phyloP scores from a whole-genome alignment of 2,113 vertebrate genomes.

The Caracal caracal region DNA sequence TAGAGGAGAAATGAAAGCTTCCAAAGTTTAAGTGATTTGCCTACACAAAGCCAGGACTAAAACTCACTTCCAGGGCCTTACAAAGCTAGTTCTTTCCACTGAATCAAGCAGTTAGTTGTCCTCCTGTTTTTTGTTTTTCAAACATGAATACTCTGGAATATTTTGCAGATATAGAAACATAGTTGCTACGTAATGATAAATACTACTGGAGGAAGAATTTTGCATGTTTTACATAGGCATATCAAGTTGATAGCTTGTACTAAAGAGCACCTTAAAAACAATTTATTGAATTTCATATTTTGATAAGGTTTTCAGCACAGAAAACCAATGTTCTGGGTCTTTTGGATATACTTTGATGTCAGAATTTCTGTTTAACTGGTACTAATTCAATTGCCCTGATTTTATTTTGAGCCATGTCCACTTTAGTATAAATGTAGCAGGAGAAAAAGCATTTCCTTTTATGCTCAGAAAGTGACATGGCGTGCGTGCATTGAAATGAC shows the following conservation, averaged over 20 bases:
- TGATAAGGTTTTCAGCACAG: background rate
- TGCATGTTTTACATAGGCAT: background rate
- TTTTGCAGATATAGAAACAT: background rate
- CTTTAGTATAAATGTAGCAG: background rate
- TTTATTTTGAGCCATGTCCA: constrained; percentile 5
- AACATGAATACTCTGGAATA: constrained; percentile 28
- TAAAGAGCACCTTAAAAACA: background rate
- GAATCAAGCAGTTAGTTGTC: background rate
- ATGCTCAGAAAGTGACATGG: background rate
- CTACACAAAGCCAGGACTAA: background rate
- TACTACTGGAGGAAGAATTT: background rate
- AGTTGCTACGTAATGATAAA: background rate
- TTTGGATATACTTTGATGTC: background rate
- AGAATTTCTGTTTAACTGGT: background rate
- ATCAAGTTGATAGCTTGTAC: background rate
- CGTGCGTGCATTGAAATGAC: background rate
- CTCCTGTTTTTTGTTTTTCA: background rate
- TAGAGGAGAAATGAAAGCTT: background rate
- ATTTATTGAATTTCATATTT: background rate
- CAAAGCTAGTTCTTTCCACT: background rate
- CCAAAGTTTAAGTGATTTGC: background rate
- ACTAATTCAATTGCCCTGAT: background rate
- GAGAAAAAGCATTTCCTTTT: background rate
- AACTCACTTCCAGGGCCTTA: background rate
- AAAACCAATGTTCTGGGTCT: background rate